Base-by-base conservation (phyloP, 2,797 vertebrate species). In the Falco concolor region DNA sequence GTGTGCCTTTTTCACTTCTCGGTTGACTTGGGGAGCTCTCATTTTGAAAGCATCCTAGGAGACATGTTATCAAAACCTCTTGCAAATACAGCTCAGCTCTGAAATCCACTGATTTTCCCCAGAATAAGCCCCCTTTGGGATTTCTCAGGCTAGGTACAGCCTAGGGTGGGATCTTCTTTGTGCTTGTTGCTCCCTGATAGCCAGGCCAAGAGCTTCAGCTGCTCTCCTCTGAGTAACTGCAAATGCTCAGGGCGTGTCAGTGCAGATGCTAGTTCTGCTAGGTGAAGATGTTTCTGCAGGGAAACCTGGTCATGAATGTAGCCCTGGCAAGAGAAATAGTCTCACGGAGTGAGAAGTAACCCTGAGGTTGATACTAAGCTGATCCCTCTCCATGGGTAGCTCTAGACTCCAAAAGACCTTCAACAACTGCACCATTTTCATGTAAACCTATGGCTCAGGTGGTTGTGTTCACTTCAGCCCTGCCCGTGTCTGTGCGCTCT, bases 51-150 rank as follows among this genome's bases (percentile, higher is more conserved):
- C 38, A 12, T 69, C 24, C 45, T 45, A 32, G 50, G 50, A 89
- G 28, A 3, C 2, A 2, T 5, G 10, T 13, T 38, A 65, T 64
- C 27, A 19, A 19, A 61, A 54, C 57, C 42, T 76, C 54, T 64
- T 38, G 23, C 16, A 85, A 70, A 40, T 52, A 27, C 7, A 87
- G 12, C 15, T 80, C 32, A 75, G 27, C 56, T 91, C 79, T 85
- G 44, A 87, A 89, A 79, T 65, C 53, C 47, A 50, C 67, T 20
- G 20, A 49, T 75, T 78, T 87, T 56, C 17, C 25, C 38, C 25
- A 3, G 8, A 24, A 64, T 10, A 80, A 70, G 8, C 6, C 11
- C 8, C 4, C 0, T 22, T 21, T 9, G n/a, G 20, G n/a, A 52
- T 72, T 90, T 90, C 24, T 44, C 32, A 77, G 45, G 21, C 23